Evolutionary conservation across 2,797 vertebrate genomes (phyloP).

Genomic region (Crenichthys baileyi): DNA sequence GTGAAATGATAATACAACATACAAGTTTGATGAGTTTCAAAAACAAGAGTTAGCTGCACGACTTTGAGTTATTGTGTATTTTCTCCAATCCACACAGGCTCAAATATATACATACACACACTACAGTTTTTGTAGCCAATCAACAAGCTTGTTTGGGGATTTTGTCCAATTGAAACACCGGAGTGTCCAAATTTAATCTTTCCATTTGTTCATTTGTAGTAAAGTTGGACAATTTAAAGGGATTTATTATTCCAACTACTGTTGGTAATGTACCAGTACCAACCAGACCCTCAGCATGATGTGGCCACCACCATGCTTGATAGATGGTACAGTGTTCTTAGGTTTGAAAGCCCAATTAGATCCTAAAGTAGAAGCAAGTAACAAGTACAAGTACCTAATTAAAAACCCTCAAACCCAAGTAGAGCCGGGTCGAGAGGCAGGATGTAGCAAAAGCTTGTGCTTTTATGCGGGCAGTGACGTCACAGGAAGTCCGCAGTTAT

Average conservation of each 20-base stretch:
- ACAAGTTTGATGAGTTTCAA: background rate
- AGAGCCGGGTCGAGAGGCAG: too few relatives aligned
- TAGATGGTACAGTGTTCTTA: background rate
- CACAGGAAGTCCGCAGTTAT: too few relatives aligned
- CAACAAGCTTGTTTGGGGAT: too few relatives aligned
- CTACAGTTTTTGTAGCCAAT: too few relatives aligned
- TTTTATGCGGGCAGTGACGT: too few relatives aligned
- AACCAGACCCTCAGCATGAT: background rate
- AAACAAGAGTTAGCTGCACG: background rate
- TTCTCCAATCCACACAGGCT: background rate
- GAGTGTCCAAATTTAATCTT: too few relatives aligned
- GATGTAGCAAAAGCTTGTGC: too few relatives aligned
- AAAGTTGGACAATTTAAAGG: background rate
- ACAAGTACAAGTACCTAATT: too few relatives aligned
- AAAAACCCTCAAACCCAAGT: too few relatives aligned
- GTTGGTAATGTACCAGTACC: background rate
- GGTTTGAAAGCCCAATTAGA: background rate
- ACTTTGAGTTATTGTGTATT: background rate
- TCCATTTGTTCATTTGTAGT: too few relatives aligned
- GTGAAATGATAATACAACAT: background rate
- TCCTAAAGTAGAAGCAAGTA: background rate
- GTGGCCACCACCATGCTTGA: background rate
- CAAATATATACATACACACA: background rate
- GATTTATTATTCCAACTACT: background rate
- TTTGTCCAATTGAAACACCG: too few relatives aligned